Conservation (phyloP, 2,888 invertebrate genomes). For the Eutolmus rufibarbis region DNA sequence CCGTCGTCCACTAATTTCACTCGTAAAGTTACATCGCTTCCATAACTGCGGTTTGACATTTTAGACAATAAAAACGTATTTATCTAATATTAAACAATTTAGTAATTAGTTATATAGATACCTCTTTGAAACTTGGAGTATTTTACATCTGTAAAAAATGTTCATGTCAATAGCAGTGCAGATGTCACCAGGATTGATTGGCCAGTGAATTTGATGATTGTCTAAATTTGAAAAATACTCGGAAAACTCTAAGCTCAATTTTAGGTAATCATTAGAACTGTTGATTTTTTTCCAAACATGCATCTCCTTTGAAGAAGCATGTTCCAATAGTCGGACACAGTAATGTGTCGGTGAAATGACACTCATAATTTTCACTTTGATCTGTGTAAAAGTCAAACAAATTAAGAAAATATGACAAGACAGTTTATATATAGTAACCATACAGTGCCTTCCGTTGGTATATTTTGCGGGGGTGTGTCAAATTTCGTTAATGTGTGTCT, state of each 20-base stretch:
- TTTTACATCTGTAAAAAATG: conserved; percentile 67
- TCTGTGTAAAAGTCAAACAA: conserved; percentile 22
- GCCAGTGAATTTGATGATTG: conserved; percentile 52
- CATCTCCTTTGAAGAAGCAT: conserved; percentile 51
- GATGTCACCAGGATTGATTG: conserved; percentile 66
- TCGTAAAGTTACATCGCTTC: conserved; percentile 49
- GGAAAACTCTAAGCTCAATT: conserved; percentile 53
- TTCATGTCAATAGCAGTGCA: conserved; percentile 66
- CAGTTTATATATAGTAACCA: neutral
- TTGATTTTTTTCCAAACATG: conserved; percentile 49
- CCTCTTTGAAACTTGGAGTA: conserved; percentile 60
- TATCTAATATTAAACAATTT: conserved; percentile 45
- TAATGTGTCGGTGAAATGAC: conserved; percentile 70
- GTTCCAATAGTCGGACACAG: conserved; percentile 67
- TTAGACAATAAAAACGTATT: neutral
- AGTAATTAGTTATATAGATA: conserved; percentile 5
- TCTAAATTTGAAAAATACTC: conserved; percentile 51
- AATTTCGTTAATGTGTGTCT: conserved; percentile 70
- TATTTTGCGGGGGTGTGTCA: conserved; percentile 65
- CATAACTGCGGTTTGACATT: conserved; percentile 43
- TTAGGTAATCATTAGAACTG: conserved; percentile 51
- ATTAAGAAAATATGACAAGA: neutral
- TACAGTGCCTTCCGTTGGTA: conserved; percentile 59
- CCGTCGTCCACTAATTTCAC: conserved; percentile 72
- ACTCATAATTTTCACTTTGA: conserved; percentile 68